phyloP scores from a whole-genome alignment of 2,888 invertebrate species.

The Zhuqinia jingwanae region DNA sequence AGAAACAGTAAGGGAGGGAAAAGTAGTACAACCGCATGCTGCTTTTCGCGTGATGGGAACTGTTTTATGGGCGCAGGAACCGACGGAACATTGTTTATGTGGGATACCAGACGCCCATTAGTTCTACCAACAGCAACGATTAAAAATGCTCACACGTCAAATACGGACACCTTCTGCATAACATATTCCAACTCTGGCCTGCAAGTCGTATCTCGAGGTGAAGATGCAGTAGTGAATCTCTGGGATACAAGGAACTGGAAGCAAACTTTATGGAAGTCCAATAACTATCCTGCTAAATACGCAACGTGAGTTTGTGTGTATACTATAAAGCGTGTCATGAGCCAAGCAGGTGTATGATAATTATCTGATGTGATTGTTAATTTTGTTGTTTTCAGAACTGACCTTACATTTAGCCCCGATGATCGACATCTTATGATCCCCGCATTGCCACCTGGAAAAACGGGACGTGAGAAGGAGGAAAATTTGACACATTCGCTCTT shows the following conservation, averaged over 20 bases:
- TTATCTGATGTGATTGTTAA: neutral
- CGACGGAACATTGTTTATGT: slow-evolving; percentile 98
- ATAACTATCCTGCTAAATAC: slow-evolving; percentile 90
- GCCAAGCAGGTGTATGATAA: neutral
- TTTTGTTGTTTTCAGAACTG: slow-evolving; percentile 82
- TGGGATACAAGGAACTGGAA: slow-evolving; percentile 96
- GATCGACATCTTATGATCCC: slow-evolving; percentile 83
- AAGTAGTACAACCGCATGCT: slow-evolving; percentile 91
- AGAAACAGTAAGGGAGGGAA: slow-evolving; percentile 92
- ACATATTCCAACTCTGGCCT: slow-evolving; percentile 93
- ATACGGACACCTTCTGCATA: slow-evolving; percentile 91
- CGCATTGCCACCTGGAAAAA: slow-evolving; percentile 75
- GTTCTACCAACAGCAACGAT: slow-evolving; percentile 83
- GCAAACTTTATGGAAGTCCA: slow-evolving; percentile 85
- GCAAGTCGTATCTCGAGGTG: slow-evolving; percentile 89
- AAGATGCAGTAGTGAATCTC: slow-evolving; percentile 96
- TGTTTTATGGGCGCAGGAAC: slow-evolving; percentile 94
- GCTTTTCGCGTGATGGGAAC: slow-evolving; percentile 92
- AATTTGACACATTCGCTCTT: slow-evolving; percentile 71
- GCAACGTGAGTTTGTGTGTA: slow-evolving; percentile 81
- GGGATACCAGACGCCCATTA: slow-evolving; percentile 96
- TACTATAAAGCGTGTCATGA: neutral
- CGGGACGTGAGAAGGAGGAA: slow-evolving; percentile 74
- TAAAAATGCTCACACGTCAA: slow-evolving; percentile 90
- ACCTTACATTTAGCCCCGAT: slow-evolving; percentile 92